Evolutionary conservation across 2,113 vertebrate genomes (phyloP).

Genomic region (Cochlearius cochlearius): DNA sequence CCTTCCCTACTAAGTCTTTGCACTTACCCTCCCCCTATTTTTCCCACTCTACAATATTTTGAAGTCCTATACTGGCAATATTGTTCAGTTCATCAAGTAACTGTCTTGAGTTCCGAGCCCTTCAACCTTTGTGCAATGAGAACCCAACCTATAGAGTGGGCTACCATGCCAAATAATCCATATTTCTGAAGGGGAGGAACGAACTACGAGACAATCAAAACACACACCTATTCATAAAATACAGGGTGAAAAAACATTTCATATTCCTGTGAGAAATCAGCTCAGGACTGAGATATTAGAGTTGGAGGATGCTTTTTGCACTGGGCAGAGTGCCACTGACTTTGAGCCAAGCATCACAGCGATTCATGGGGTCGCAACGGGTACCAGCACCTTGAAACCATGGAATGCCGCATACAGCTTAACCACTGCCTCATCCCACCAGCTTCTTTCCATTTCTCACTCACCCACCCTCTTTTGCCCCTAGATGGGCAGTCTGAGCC

Average conservation of each 20-base stretch:
- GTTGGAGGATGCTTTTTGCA: neutral
- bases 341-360: neutral
- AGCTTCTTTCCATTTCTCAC: neutral
- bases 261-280: neutral
- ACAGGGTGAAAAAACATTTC: neutral
- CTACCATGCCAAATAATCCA: rapidly evolving
- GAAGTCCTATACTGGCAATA: neutral
- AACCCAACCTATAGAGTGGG: neutral
- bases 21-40: neutral
- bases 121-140: neutral
- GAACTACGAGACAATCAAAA: neutral
- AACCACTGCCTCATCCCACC: neutral
- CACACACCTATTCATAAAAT: neutral
- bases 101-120: neutral
- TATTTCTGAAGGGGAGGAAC: neutral
- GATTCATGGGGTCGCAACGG: rapidly evolving
- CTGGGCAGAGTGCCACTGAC: rapidly evolving
- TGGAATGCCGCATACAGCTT: neutral
- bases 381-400: neutral
- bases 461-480: neutral
- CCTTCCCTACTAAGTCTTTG: neutral
- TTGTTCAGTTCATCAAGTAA: neutral
- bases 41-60: neutral
- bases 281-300: neutral
- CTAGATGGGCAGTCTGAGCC: neutral